Percentiles rank a stretch among this genome's conserved stretches.
phyloP scores from a whole-genome alignment of 2,113 vertebrate genomes.

The Pelmatolapia mariae region DNA sequence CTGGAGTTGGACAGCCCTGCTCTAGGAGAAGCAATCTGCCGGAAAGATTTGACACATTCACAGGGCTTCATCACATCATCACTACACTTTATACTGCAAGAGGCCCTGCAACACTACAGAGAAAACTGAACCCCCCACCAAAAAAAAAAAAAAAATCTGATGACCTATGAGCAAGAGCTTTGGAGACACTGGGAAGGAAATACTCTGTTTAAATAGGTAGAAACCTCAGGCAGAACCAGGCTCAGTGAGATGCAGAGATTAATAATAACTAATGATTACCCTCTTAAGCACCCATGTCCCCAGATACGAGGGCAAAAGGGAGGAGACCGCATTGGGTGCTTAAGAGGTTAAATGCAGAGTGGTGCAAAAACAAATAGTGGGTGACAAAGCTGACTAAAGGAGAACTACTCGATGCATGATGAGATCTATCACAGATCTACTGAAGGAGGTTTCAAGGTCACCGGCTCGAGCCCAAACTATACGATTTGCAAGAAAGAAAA shows the following conservation, averaged over 20 bases:
- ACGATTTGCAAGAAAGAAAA: not conserved
- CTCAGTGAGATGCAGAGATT: not conserved
- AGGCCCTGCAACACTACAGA: not conserved
- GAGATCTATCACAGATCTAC: accelerated
- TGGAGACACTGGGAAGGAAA: not conserved
- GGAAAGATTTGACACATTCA: not conserved
- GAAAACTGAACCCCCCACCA: accelerated
- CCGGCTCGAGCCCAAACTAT: accelerated
- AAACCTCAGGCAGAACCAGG: not conserved
- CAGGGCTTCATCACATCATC: not conserved
- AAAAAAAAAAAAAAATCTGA: accelerated
- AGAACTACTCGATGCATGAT: accelerated
- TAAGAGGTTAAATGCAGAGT: not conserved
- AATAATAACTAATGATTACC: accelerated
- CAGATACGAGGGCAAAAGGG: not conserved
- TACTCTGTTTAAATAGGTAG: not conserved
- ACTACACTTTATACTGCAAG: not conserved
- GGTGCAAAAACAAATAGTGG: not conserved
- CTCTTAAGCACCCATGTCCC: not conserved
- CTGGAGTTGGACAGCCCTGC: not conserved
- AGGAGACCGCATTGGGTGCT: not conserved
- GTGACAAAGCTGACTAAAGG: not conserved
- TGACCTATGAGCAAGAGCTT: not conserved
- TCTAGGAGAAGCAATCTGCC: not conserved
- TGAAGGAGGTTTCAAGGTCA: not conserved